phyloP scores from a whole-genome alignment of 2,888 invertebrate genomes.

The Caenorhabditis angaria region DNA sequence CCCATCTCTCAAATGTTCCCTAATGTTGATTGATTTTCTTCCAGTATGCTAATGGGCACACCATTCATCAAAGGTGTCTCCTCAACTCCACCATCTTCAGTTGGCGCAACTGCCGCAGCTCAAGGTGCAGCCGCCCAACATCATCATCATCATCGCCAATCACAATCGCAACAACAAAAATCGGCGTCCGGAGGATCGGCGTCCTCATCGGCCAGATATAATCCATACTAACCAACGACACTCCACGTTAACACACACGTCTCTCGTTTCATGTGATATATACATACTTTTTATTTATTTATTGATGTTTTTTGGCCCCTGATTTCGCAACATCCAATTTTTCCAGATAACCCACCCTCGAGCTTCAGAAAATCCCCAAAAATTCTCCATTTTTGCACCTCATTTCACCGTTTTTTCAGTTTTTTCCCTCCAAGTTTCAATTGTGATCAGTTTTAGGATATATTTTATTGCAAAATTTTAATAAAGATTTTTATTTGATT shows the following conservation, averaged over 20 bases:
- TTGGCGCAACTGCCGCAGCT: conserved; percentile 15
- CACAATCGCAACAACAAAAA: conserved; percentile 8
- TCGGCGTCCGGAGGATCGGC: neutral
- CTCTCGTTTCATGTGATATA: too few species aligned
- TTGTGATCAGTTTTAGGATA: too few species aligned
- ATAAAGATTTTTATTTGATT: too few species aligned
- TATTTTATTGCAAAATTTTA: too few species aligned
- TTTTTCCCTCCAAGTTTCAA: too few species aligned
- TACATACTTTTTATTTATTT: too few species aligned
- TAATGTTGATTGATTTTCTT: conserved; percentile 15
- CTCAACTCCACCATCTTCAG: conserved; percentile 20
- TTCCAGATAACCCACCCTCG: too few species aligned
- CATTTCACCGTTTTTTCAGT: too few species aligned
- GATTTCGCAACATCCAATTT: too few species aligned
- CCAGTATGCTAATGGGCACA: conserved; percentile 54
- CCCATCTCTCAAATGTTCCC: conserved; percentile 9
- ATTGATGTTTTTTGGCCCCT: too few species aligned
- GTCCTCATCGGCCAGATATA: conserved; percentile 25
- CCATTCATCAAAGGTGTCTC: conserved; percentile 49
- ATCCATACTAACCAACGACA: conserved; percentile 29
- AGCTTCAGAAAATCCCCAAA: too few species aligned
- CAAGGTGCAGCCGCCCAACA: conserved; percentile 12
- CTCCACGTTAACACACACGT: neutral
- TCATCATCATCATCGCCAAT: neutral
- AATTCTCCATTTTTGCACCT: too few species aligned